Base-by-base conservation (phyloP, 2,888 invertebrate genomes). In the Megamerina dolium region DNA sequence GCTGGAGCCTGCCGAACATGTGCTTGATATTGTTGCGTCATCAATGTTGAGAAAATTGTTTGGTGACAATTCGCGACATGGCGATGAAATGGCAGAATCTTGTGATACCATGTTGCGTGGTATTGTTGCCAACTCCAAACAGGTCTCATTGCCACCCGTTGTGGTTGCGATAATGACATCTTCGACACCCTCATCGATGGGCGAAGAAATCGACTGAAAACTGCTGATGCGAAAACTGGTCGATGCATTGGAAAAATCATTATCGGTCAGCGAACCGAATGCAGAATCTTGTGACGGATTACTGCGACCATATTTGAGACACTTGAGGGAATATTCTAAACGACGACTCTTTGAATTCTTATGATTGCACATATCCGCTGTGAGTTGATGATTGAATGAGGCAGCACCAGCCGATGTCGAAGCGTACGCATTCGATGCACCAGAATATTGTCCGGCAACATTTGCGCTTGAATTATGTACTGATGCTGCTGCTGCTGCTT, bases 221-320 rank as follows among this genome's bases (percentile, higher is more conserved):
- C 72, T 72, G 45, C 64, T 72, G 32, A 72, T 53, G 3, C 71
- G 67, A 46, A 72, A 68, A 48, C 71, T 70, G 3, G 71, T 69
- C 1, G 70, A 70, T 6, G 68, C 68, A n/a, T 66, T 67, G 29
- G 71, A 72, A 14, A 70, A 54, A 54, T 72, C 72, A 46, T 71
- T 72, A 52, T 72, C 72, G 37, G 72, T 72, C 29, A 72, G 54
- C 12, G 72, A 72, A 17, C 72, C 72, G 45, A 72, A 72, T 8
- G 72, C 72, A 8, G 72, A 72, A 44, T 72, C 72, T 56, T 72
- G 72, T 19, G 72, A 72, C 12, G 72, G 72, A 61, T 72, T 72
- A 41, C 71, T 72, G 41, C 70, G 67, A 3, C 69, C 71, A 51
- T 69, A 70, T 50, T 70, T 70, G 45, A 70, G 58, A 33, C 71